Conservation (phyloP, 2,888 invertebrate genomes). For the Polydrusus tereticollis region DNA sequence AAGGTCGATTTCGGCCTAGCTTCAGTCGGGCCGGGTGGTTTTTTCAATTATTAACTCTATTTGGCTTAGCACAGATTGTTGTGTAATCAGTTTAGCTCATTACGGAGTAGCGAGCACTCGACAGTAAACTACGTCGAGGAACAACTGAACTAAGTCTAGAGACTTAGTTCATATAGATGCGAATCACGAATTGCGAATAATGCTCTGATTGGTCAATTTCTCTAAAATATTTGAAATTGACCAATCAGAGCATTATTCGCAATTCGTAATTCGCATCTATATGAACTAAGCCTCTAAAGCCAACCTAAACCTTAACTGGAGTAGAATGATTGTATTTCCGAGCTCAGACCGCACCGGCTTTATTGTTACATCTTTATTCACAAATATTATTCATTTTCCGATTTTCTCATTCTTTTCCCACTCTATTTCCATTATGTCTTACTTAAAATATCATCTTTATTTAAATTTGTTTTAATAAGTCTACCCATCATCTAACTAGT, state of each 20-base stretch:
- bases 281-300: no score
- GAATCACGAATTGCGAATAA: no score
- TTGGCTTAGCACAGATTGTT: slow-evolving; percentile 70
- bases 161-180: no score
- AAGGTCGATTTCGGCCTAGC: slow-evolving; percentile 29
- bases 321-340: slow-evolving; percentile 69
- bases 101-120: slow-evolving; percentile 67
- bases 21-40: slow-evolving; percentile 59
- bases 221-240: no score
- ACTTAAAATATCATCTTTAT: slow-evolving; percentile 60
- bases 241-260: no score
- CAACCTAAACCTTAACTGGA: slow-evolving; percentile 69
- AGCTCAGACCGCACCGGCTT: slow-evolving; percentile 58
- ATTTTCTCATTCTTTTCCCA: slow-evolving; percentile 50
- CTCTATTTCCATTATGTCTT: slow-evolving; percentile 51
- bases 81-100: slow-evolving; percentile 69
- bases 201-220: no score
- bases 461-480: slow-evolving; percentile 54
- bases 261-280: no score
- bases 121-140: slow-evolving; percentile 68
- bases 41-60: slow-evolving; percentile 70
- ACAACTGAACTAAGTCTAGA: no score
- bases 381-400: slow-evolving; percentile 61
- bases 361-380: slow-evolving; percentile 58
- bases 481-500: slow-evolving; percentile 3